Percentiles rank a stretch among this genome's conserved stretches.
These are phyloP conservation scores for Scopus umbretta DNA, from an alignment of 2,113 vertebrate genomes.

Conservation along the genomic window DNA sequence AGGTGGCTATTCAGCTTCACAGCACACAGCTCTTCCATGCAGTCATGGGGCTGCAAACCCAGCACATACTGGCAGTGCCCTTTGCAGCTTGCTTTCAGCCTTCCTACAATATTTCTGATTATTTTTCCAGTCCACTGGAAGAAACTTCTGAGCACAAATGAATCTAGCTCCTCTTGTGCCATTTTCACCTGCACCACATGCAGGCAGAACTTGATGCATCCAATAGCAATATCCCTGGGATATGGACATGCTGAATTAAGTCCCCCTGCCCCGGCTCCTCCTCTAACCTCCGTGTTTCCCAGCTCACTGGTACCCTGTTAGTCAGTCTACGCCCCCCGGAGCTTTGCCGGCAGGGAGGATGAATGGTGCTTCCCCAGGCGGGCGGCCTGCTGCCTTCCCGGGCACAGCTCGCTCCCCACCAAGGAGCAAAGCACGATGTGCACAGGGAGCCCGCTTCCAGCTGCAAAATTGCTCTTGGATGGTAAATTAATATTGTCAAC, in stretches of 20 bases:
- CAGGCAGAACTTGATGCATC: background rate
- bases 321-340: rapidly evolving
- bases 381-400: background rate
- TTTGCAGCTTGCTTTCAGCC: background rate
- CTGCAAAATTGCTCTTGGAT: background rate
- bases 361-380: background rate
- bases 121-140: background rate
- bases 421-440: background rate
- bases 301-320: background rate
- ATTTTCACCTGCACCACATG: background rate
- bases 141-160: background rate
- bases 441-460: background rate
- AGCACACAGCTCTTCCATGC: rapidly evolving
- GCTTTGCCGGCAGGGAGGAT: background rate
- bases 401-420: background rate
- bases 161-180: background rate
- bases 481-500: background rate
- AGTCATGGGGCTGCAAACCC: background rate
- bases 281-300: background rate
- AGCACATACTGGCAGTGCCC: background rate
- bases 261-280: rapidly evolving
- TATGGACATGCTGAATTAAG: background rate
- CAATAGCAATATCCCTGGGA: background rate
- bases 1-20: background rate
- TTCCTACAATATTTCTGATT: background rate